These are phyloP conservation scores for Gephyroberyx darwinii DNA, from an alignment of 2,797 vertebrate species.

Conservation along the genomic window DNA sequence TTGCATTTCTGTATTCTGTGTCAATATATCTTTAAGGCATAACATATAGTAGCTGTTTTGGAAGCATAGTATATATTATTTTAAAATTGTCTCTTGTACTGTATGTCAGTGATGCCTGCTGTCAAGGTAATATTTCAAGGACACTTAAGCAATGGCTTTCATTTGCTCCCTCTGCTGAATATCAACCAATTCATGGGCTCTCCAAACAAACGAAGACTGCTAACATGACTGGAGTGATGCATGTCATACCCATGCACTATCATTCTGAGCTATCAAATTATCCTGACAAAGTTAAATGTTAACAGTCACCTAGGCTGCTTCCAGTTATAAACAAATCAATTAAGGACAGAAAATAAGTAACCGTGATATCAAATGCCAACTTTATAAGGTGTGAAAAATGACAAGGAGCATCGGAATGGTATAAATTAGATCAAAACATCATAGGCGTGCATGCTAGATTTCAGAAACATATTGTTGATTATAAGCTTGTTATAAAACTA, in stretches of 20 bases:
- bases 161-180: constrained; percentile 52
- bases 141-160: constrained; percentile 33
- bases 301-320: constrained; percentile 46
- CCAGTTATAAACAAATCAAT: constrained; percentile 53
- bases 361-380: constrained; percentile 40
- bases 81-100: constrained; percentile 28
- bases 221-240: constrained; percentile 24
- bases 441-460: constrained; percentile 52
- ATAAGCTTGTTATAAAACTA: constrained; percentile 70
- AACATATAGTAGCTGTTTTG: not conserved
- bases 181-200: constrained; percentile 44
- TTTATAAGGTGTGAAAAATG: constrained; percentile 42
- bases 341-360: constrained; percentile 35
- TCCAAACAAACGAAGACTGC: constrained; percentile 35
- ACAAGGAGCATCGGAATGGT: constrained; percentile 27
- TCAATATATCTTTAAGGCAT: constrained; percentile 6
- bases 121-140: constrained; percentile 31
- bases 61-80: constrained; percentile 13
- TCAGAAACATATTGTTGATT: constrained; percentile 54
- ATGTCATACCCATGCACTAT: constrained; percentile 23
- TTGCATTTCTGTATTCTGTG: not conserved
- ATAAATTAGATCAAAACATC: constrained; percentile 63
- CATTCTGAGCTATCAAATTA: constrained; percentile 50
- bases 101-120: constrained; percentile 17
- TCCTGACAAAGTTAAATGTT: constrained; percentile 45